Base-by-base conservation (phyloP, 1,140 invertebrate genomes). In the Pseudachorutes palmiensis region DNA sequence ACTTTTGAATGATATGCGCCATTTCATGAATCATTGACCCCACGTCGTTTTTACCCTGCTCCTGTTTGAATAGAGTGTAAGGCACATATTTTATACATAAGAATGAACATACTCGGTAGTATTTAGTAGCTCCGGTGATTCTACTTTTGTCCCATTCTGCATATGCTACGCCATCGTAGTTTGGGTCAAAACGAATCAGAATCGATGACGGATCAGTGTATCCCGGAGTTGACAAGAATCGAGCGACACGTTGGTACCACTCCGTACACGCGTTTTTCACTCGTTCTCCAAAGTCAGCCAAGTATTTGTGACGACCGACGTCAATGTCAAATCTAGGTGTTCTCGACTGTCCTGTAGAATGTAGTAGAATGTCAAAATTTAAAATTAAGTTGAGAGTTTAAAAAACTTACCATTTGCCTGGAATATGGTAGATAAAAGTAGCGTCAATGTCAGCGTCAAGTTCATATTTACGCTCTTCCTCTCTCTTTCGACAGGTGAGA, bases 11-110 rank as follows among this genome's bases (percentile, higher is more conserved):
- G 5, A 72, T 61, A 55, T 72, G 71, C 5, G 58, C 32, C 69
- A 70, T 70, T 59, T 72, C 71, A 59, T 72, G 71, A 22, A 72
- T 58, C 68, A 72, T 70, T 1, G 68, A 68, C 5, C 71, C 71
- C 45, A 72, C 61, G 41, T 72, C 71, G 29, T 70, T 64, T 33
- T 59, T 48, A 57, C 66, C 51, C n/a, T 33, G 26, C 28, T 31
- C 5, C 19, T 5, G 55, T n/a, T n/a, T n/a, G n/a, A n/a, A n/a
- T n/a, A n/a, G n/a, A n/a, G n/a, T n/a, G n/a, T n/a, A n/a, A n/a
- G n/a, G n/a, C n/a, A n/a, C 31, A 61, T 31, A 22, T 57, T 57
- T 5, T 5, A 5, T 22, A 22, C 55, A 5, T 28, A 22, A n/a
- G 19, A 16, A 61, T 9, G 26, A 31, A 33, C 3, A 29, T 61